These are phyloP conservation scores for Pristis pectinata DNA, from an alignment of 2,797 vertebrate genomes.

Conservation along the genomic window DNA sequence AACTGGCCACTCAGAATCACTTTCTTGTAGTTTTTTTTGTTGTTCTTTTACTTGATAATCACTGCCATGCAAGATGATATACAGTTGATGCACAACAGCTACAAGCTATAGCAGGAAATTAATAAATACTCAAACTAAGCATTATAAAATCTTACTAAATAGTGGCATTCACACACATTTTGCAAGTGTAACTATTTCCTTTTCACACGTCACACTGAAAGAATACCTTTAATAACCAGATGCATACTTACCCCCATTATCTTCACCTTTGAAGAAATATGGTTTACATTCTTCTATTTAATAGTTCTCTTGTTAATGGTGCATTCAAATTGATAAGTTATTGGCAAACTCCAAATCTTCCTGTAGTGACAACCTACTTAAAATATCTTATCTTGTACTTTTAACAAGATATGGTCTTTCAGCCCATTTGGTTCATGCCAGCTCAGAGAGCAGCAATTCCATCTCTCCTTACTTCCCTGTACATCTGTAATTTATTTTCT, in stretches of 20 bases:
- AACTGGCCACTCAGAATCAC: conserved; percentile 39
- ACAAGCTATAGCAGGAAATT: neutral
- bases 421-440: too few species aligned
- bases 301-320: neutral
- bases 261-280: neutral
- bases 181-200: neutral
- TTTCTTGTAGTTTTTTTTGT: conserved; percentile 40
- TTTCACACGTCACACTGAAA: neutral
- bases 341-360: neutral
- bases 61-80: conserved; percentile 43
- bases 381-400: too few species aligned
- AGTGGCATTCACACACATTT: neutral
- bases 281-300: neutral
- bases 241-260: neutral
- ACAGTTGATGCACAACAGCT: neutral
- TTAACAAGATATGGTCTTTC: too few species aligned
- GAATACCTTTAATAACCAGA: neutral
- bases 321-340: neutral
- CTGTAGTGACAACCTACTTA: neutral
- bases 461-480: too few species aligned
- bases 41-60: conserved; percentile 53
- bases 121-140: neutral
- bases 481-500: too few species aligned
- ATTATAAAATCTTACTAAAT: neutral
- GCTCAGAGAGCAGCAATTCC: too few species aligned